A percentile compares a stretch with the other conserved stretches of the same genome.
Conservation (phyloP, 2,888 invertebrate species). For the Trichogramma evanescens region DNA sequence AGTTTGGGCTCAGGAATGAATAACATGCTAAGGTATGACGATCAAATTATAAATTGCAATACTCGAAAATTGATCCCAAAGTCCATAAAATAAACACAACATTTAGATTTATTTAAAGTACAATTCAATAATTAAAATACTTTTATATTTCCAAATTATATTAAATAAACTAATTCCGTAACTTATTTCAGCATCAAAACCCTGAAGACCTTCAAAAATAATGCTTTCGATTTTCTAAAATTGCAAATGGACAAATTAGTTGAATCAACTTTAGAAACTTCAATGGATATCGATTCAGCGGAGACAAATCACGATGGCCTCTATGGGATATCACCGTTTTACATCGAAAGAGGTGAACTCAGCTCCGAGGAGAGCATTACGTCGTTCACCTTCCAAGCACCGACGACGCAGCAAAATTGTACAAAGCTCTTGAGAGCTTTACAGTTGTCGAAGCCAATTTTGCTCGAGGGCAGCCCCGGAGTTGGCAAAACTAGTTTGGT, state of each 20-base stretch:
- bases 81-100: background rate
- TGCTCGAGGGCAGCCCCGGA: constrained; percentile 95
- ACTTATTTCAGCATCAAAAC: constrained; percentile 36
- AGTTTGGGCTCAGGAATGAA: constrained; percentile 80
- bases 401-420: constrained; percentile 74
- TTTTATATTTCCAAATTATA: background rate
- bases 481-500: constrained; percentile 97
- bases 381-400: constrained; percentile 67
- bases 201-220: constrained; percentile 44
- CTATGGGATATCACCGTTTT: constrained; percentile 77
- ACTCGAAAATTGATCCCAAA: background rate
- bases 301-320: constrained; percentile 40
- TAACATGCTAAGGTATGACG: constrained; percentile 59
- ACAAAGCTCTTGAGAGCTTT: constrained; percentile 79
- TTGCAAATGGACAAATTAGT: constrained; percentile 48
- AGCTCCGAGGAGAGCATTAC: constrained; percentile 11
- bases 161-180: background rate
- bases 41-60: constrained; percentile 31
- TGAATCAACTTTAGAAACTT: constrained; percentile 15
- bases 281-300: constrained; percentile 7
- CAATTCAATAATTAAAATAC: background rate
- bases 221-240: constrained; percentile 55
- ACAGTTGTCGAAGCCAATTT: constrained; percentile 83
- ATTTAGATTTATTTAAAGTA: background rate
- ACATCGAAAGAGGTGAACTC: constrained; percentile 53